Base-by-base conservation (phyloP, 1,140 invertebrate species). In the Meloidogyne floridensis region DNA sequence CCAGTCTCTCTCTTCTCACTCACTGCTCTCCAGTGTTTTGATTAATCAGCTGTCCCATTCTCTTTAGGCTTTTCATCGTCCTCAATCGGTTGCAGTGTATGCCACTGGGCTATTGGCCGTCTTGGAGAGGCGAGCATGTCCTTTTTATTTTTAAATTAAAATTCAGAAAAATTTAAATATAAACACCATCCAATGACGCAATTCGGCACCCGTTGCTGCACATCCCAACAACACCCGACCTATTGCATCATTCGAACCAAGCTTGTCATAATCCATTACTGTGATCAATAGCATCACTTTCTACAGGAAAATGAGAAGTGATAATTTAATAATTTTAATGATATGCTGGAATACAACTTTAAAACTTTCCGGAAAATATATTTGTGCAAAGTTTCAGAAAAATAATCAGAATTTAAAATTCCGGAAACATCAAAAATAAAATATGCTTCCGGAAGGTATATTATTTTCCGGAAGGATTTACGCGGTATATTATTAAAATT, bases 211-310 rank as follows among this genome's bases (percentile, higher is more conserved):
- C 83, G 94, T 95, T 86, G 96, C 96, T 92, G 96, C 98, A 92
- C 97, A 98, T 72, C 98, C 97, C 84, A 99, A 93, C 80, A 98
- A 93, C 82, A 95, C 95, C 91, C 97, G 85, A 84, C 98, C 98
- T 90, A 99, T 99, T 20, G 97, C 96, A 91, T 99, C 97, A 85
- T 96, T 98, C 72, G 97, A 98, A 73, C 97, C 97, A 91, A 99
- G 98, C 91, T 97, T 95, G 93, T 99, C 98, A 92, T 99, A 99
- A 92, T 99, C 98, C 90, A 99, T 97, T 86, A 99, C 97, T 75
- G 97, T 99, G 87, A 99, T 94, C 90, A 96, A 94, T 92, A 99
- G 93, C 92, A 96, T 95, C 86, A 99, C 97, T 95, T 99, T 99
- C 96, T 99, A 93, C 0, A 88, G 20, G 73, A 53, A 18, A 70